Evolutionary conservation across 2,797 vertebrate genomes (phyloP).

Genomic region (Thalassophryne amazonica): DNA sequence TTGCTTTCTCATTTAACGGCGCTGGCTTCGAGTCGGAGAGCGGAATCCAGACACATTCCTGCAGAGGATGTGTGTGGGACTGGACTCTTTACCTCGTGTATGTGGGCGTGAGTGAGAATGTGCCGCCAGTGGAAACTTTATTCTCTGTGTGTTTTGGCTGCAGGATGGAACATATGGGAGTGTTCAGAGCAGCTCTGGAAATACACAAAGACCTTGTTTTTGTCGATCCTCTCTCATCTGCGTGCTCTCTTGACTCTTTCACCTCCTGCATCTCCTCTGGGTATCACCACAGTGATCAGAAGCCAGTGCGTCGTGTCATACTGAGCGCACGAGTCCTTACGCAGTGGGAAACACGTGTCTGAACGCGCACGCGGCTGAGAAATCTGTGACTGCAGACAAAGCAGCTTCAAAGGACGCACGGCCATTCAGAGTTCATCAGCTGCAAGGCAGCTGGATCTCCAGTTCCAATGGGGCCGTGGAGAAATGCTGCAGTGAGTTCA

Average conservation of each 20-base stretch:
- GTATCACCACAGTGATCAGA: slow-evolving; percentile 29
- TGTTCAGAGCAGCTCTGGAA: slow-evolving; percentile 47
- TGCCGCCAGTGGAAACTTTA: slow-evolving; percentile 43
- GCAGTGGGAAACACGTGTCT: too few species aligned
- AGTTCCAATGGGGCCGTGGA: slow-evolving; percentile 6
- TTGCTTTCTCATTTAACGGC: too few species aligned
- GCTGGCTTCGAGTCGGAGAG: too few species aligned
- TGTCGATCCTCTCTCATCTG: slow-evolving; percentile 19
- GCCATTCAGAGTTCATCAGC: slow-evolving; percentile 6
- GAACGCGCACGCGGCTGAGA: too few species aligned
- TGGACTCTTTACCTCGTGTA: slow-evolving; percentile 18
- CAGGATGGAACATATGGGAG: slow-evolving; percentile 42
- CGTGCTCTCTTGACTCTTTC: slow-evolving; percentile 16
- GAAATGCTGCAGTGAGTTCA: too few species aligned
- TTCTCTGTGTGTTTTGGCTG: slow-evolving; percentile 51
- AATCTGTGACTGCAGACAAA: slow-evolving; percentile 8
- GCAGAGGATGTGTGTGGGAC: slow-evolving; percentile 12
- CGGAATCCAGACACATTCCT: too few species aligned
- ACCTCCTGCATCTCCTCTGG: slow-evolving; percentile 25
- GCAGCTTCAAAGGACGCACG: slow-evolving; percentile 3
- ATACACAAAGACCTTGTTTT: slow-evolving; percentile 31
- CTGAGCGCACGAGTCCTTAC: too few species aligned
- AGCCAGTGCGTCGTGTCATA: slow-evolving; percentile 46
- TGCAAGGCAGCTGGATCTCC: slow-evolving; percentile 5
- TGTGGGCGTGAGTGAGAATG: slow-evolving; percentile 35